Evolutionary conservation across 2,888 invertebrate species (phyloP).

Genomic region (Clostera curtula): DNA sequence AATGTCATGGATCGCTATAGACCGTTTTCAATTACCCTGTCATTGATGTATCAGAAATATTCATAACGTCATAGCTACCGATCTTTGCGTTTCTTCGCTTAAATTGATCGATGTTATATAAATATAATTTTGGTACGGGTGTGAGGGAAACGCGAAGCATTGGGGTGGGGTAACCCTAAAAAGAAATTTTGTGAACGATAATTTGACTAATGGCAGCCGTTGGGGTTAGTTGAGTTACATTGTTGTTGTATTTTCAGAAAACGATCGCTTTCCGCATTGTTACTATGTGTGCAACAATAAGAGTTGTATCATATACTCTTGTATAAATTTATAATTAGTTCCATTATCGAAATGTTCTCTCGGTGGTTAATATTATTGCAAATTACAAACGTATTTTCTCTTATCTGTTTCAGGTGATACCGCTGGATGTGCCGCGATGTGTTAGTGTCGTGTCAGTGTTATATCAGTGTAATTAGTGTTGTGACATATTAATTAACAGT

Average conservation of each 20-base stretch:
- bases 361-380: no score
- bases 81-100: no score
- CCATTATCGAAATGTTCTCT: no score
- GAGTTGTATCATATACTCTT: no score
- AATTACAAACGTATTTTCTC: constrained; percentile 4
- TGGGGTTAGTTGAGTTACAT: constrained; percentile 9
- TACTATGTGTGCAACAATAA: no score
- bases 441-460: constrained; percentile 24
- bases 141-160: constrained; percentile 16
- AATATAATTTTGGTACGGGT: constrained; percentile 4
- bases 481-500: constrained; percentile 34
- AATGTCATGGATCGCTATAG: no score
- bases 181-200: constrained; percentile 34
- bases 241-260: constrained; percentile 18
- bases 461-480: constrained; percentile 15
- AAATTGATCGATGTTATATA: no score
- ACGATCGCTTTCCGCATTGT: no score
- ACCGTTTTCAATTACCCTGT: no score
- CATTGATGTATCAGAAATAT: no score
- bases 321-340: no score
- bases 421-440: constrained; percentile 30
- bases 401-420: constrained; percentile 26
- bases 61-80: no score
- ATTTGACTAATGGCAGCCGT: constrained; percentile 23
- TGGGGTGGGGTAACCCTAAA: constrained; percentile 27